Evolutionary conservation across 2,888 invertebrate genomes (phyloP), one percentile per base, ranked within the genome.

Genomic region (Drosophila paracracens): DNA sequence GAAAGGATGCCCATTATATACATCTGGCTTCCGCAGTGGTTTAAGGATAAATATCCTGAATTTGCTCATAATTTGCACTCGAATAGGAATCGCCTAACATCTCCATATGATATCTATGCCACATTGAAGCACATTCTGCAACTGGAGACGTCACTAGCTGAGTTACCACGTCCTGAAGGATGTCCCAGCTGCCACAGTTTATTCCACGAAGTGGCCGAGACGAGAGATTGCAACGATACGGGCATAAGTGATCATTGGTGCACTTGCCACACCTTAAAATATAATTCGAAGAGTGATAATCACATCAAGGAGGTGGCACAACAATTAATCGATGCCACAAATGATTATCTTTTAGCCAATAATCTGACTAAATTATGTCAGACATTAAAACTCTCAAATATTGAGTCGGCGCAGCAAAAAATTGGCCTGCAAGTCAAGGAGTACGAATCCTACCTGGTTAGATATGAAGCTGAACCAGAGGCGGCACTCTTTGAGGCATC

Each of bases 1-100:
- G 96, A 97, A 85, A 94, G 97, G 7, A 89, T 97, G 83, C 97
- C 97, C 0, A 95, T 95, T 83, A 93, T 97, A 38, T 96, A 95
- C 81, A 93, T 97, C 18, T 95, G 95, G 92, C 70, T 96, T 18
- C 97, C 97, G 0, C 91, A 93, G 27, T 94, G 94, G 94, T 96
- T 96, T 77, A 94, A 94, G 62, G 91, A 92, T 1, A 93, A 92
- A 62, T 93, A 95, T 81, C 94, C 95, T 0, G 87, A 93, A 0
- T 94, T 94, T 74, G 94, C 94, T 11, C 91, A 92, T 21, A 94
- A 94, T 51, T 89, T 96, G 40, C 90, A 93, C 56, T 81, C 93
- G 0, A 97, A 97, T 90, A 94, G 94, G 51, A 94, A 95, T 76
- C 94, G 95, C 53, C 92, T 97, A 48, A 94, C 95, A 0, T 86